Evolutionary conservation across 2,888 invertebrate species (phyloP).

Genomic region (Eupithecia abbreviata): DNA sequence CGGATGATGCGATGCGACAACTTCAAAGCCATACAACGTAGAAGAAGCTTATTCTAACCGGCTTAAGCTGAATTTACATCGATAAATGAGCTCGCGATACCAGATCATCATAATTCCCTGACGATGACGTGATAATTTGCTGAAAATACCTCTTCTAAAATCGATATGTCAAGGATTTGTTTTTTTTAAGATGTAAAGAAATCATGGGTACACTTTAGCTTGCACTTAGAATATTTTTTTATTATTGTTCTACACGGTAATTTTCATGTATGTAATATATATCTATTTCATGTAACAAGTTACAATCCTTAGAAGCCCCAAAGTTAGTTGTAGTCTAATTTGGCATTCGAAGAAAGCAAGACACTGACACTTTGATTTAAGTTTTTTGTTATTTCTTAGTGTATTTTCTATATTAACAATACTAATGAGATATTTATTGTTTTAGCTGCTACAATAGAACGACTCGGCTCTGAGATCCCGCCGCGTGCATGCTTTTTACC

Average conservation of each 20-base stretch:
- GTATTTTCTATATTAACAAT: neutral
- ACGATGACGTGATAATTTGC: neutral
- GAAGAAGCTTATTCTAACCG: no score
- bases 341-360: neutral
- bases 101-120: no score
- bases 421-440: constrained; percentile 62
- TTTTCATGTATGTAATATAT: neutral
- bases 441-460: constrained; percentile 93
- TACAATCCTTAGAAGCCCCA: neutral
- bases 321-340: neutral
- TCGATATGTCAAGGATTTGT: neutral
- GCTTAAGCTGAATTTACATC: no score
- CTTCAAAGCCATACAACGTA: no score
- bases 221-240: constrained; percentile 11
- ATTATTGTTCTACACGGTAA: neutral
- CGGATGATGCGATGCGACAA: no score
- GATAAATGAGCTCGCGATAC: neutral
- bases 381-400: neutral
- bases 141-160: neutral
- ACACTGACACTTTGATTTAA: neutral
- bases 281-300: neutral
- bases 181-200: neutral
- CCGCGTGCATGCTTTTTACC: constrained; percentile 71
- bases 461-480: constrained; percentile 87
- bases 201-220: constrained; percentile 6